Conservation (phyloP, 2,797 vertebrate species). For the Darevskia nairensis region DNA sequence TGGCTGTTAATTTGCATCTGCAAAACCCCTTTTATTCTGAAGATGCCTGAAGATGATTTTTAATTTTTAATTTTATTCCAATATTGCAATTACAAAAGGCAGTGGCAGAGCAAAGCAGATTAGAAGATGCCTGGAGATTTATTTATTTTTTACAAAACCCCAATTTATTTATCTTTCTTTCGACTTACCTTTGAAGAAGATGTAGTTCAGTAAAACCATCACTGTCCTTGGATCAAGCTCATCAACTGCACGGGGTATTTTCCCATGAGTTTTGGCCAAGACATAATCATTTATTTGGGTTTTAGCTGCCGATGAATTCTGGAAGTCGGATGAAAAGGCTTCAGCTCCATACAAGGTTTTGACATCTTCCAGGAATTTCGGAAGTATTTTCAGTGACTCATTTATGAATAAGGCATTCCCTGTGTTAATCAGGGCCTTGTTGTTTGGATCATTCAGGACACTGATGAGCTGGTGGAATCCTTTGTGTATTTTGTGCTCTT, state of each 20-base stretch:
- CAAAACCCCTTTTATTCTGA: neutral
- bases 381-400: constrained; percentile 60
- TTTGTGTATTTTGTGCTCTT: constrained; percentile 74
- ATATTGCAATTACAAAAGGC: too few species aligned
- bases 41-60: constrained; percentile 75
- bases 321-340: constrained; percentile 76
- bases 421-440: constrained; percentile 65
- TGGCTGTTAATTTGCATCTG: neutral
- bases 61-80: too few species aligned
- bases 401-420: constrained; percentile 80
- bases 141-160: too few species aligned
- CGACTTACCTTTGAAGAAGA: constrained; percentile 86
- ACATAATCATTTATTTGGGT: constrained; percentile 83
- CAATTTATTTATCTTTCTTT: too few species aligned
- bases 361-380: constrained; percentile 77
- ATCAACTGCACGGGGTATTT: constrained; percentile 82
- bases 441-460: constrained; percentile 56
- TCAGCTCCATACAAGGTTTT: constrained; percentile 78
- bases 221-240: constrained; percentile 65
- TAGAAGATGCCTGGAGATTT: too few species aligned
- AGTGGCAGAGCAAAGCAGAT: too few species aligned
- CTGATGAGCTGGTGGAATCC: constrained; percentile 78
- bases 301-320: constrained; percentile 67
- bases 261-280: constrained; percentile 81
- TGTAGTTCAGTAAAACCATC: constrained; percentile 87